Evolutionary conservation across 2,113 vertebrate genomes (phyloP), one percentile per base, ranked within the genome.

Genomic region (Lamprotornis superbus): DNA sequence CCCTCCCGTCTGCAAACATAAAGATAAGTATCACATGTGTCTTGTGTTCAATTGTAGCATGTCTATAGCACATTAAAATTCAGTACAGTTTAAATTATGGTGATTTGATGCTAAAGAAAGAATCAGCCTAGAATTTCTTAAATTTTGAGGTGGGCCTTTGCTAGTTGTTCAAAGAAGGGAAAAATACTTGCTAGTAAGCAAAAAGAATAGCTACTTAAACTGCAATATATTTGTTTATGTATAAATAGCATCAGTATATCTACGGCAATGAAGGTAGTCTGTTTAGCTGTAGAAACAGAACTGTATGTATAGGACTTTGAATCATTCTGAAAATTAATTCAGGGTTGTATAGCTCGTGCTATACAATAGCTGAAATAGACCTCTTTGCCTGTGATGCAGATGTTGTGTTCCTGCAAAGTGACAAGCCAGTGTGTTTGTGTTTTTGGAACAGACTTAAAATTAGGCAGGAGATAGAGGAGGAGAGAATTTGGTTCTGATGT

Each of bases 1-100:
- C 15, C 7, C 22, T 31, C 47, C 30, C 3, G 2, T 15, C 15
- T 33, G 17, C 30, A 47, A 4, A 20, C 0, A 0, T 40, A 37
- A 70, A 55, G 59, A 40, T 75, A 28, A 42, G 4, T 53, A 30
- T 85, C 44, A 25, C 9, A 1, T 59, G 35, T 52, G 13, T 81
- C 35, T 63, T 81, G 15, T n/a, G 18, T 89, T 84, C 24, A 79
- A 15, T 17, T 74, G 49, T 73, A 82, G 23, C 42, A 60, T 20
- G 68, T 83, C 44, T 78, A 5, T 20, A 75, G 35, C 33, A 75
- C 84, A 31, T 59, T 74, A 52, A 63, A 84, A 83, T 75, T 55
- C 42, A 89, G 55, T 46, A 50, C 3, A 3, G 28, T 80, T 70
- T 59, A 40, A 90, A 63, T 83, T 89, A 18, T 6, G 4, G 27